Evolutionary conservation across 2,797 vertebrate species (phyloP), one percentile per base, ranked within the genome.

Genomic region (Monodelphis domestica): DNA sequence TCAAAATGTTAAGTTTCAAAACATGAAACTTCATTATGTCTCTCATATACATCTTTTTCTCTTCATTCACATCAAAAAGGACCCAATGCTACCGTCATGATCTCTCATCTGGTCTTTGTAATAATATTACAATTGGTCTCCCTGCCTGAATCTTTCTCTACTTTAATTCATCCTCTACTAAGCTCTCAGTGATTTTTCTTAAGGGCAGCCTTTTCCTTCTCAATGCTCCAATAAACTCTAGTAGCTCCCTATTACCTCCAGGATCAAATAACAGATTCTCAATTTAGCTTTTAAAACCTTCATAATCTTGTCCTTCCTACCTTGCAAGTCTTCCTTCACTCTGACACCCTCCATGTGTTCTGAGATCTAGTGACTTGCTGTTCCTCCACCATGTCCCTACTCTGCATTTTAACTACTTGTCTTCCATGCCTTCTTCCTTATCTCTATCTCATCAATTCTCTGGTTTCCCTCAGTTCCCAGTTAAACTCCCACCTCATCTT

Each of bases 1-100:
- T 94, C 53, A 63, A 63, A 92, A 90, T 89, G 57, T 93, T 91
- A 90, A 1, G 38, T 53, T 63, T 78, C 33, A 92, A 91, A 96
- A 95, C 94, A 56, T 94, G 93, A 95, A 93, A 96, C 21, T 84
- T 50, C 38, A 84, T 9, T 84, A n/a, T n/a, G 7, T 84, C 38
- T 84, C 24, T 38, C 38, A n/a, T n/a, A 84, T 45, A 84, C 17
- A 84, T 11, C 9, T 21, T 21, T 10, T 26, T 84, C 17, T 45
- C 0, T 84, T 84, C 38, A 45, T 50, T 50, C 10, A 84, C 21
- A 45, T 24, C 45, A 9, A 45, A 26, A 10, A 4, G 21, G 4
- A 38, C 21, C 9, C 84, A 50, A 50, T 84, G 50, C 21, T 21
- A 84, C 38, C 21, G 70, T 84, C 9, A 11, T 26, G 24, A 84